A percentile compares a stretch with the other conserved stretches of the same genome.
These are phyloP conservation scores for Mycetomoellerius zeteki DNA, from an alignment of 1,140 invertebrate genomes.

Conservation along the genomic window DNA sequence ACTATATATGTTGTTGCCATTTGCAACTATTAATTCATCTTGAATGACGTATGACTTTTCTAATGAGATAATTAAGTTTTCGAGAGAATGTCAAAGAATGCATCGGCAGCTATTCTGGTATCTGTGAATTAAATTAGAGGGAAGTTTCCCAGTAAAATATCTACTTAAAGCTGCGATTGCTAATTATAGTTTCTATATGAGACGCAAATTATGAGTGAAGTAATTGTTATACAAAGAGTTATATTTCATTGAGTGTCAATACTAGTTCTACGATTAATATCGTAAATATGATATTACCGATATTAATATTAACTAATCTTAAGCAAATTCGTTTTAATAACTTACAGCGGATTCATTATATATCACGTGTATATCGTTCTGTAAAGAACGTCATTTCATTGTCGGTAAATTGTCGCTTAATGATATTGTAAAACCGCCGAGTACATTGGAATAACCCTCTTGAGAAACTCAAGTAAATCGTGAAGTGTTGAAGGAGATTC, in stretches of 20 bases:
- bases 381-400: neutral
- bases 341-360: neutral
- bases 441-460: constrained; percentile 11
- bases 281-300: neutral
- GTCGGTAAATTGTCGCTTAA: constrained; percentile 4
- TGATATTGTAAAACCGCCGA: constrained; percentile 28
- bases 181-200: neutral
- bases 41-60: neutral
- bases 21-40: neutral
- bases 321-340: neutral
- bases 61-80: constrained; percentile 30
- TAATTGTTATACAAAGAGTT: neutral
- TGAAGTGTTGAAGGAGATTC: neutral
- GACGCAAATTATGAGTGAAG: neutral
- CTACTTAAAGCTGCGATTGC: neutral
- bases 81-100: neutral
- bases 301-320: constrained; percentile 4
- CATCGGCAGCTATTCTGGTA: neutral
- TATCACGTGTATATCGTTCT: neutral
- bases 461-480: neutral
- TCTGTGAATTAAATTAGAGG: neutral
- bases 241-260: neutral
- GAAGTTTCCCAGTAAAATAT: neutral
- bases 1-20: neutral
- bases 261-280: neutral